phyloP scores from a whole-genome alignment of 1,140 invertebrate species.

The Triops cancriformis region DNA sequence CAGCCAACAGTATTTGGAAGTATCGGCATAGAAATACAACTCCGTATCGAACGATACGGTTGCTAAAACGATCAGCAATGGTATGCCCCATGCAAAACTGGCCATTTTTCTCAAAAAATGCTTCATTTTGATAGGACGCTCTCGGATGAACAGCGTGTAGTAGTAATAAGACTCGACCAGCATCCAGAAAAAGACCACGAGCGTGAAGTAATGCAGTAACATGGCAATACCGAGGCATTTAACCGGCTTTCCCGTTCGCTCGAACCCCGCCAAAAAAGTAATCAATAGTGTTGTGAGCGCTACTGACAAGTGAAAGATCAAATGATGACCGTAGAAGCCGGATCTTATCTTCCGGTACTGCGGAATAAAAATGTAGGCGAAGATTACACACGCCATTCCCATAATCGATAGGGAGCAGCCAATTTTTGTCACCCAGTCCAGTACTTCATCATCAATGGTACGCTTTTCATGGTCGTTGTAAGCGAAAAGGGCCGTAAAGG shows the following conservation, averaged over 20 bases:
- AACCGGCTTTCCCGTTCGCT: constrained; percentile 27
- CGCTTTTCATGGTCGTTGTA: constrained; percentile 25
- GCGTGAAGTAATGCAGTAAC: constrained; percentile 42
- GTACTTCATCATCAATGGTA: constrained; percentile 25
- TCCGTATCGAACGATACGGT: constrained; percentile 31
- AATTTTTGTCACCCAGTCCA: constrained; percentile 32
- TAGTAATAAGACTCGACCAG: constrained; percentile 43
- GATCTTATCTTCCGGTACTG: constrained; percentile 31
- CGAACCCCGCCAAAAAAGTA: constrained; percentile 32
- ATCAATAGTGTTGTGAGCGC: constrained; percentile 31
- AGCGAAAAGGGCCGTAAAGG: constrained; percentile 32
- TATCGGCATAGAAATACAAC: constrained; percentile 26
- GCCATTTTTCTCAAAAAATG: constrained; percentile 39
- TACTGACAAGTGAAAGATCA: constrained; percentile 33
- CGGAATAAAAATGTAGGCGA: constrained; percentile 32
- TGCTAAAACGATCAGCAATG: constrained; percentile 31
- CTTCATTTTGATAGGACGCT: constrained; percentile 34
- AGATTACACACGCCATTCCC: constrained; percentile 33
- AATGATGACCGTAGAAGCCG: constrained; percentile 30
- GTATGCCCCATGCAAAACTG: constrained; percentile 40
- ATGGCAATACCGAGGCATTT: constrained; percentile 36
- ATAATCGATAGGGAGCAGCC: constrained; percentile 33
- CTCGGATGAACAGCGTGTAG: constrained; percentile 44
- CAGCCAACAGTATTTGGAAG: constrained; percentile 40
- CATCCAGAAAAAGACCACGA: constrained; percentile 45